Conservation (phyloP, 2,888 invertebrate species). For the Mimachlamys varia region DNA sequence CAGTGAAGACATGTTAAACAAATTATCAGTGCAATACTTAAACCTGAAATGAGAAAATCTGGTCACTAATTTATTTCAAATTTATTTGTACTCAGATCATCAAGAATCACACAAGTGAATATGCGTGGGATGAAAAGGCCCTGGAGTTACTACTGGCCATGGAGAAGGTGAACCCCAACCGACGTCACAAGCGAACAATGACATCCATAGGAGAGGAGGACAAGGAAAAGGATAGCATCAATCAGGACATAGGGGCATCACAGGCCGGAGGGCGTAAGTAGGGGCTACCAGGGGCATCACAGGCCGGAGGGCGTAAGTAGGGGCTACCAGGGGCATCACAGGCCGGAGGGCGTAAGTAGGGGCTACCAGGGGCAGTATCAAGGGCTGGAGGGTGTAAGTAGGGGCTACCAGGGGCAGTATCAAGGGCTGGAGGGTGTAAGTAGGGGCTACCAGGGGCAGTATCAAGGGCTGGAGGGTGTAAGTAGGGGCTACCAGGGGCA, state of each 20-base stretch:
- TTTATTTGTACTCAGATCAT: conserved; percentile 60
- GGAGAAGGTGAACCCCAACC: conserved; percentile 69
- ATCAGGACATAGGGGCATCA: conserved; percentile 28
- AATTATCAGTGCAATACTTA: too few relatives aligned
- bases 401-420: too few relatives aligned
- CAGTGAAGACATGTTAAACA: too few relatives aligned
- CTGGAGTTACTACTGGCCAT: conserved; percentile 76
- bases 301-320: conserved; percentile 11
- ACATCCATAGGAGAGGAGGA: conserved; percentile 62
- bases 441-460: too few relatives aligned
- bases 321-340: not conserved
- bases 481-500: too few relatives aligned
- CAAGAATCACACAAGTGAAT: conserved; percentile 61
- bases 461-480: too few relatives aligned
- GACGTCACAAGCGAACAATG: conserved; percentile 61
- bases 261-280: conserved; percentile 34
- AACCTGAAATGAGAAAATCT: too few relatives aligned
- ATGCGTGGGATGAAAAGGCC: conserved; percentile 74
- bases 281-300: not conserved
- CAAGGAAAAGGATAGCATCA: conserved; percentile 38
- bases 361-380: too few relatives aligned
- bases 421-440: too few relatives aligned
- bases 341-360: not conserved
- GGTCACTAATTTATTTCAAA: not conserved
- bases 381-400: not conserved